Evolutionary conservation across 2,888 invertebrate species (phyloP), one percentile per base, ranked within the genome.

Genomic region (Drosophila trichaetosa): DNA sequence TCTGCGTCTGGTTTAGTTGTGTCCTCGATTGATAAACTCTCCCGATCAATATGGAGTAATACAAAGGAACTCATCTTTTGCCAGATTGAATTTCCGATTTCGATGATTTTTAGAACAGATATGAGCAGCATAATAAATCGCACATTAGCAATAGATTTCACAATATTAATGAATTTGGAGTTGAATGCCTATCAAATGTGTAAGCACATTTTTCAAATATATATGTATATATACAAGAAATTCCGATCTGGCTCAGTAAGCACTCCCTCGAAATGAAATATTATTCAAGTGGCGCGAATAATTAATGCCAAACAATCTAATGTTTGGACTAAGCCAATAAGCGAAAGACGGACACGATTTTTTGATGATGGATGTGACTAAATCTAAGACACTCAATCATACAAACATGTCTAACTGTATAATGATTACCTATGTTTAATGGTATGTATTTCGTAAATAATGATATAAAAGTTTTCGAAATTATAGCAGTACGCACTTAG

Each of bases 401-500:
- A 16, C 7, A 2, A 21, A 16, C 21, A 16, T 46, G 46, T 13
- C 46, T 46, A 16, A 46, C 24, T 46, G 46, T 46, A 4, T 1
- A 46, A 0, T 46, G 46, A 46, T 46, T 46, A 24, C 8, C 24
- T 24, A 8, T 52, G n/a, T 2, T 16, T 21, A 21, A 10, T 49
- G 5, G 16, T 16, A 10, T 10, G 49, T 31, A 13, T 31, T 52
- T 13, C 18, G n/a, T 1, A n/a, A 3, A 29, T 11, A 7, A 31
- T 4, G 52, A 31, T 42, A 29, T 27, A 62, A 21, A 40, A 24
- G 51, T 52, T 74, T 73, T 60, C 34, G 52, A 77, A 72, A 63
- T 54, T 48, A 40, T 62, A 48, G 31, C 24, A 33, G 49, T 56
- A 79, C 76, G 62, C 63, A 62, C 42, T 49, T 69, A 59, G 31